Conservation (phyloP, 2,888 invertebrate species). For the Cremastobaeus sp. region DNA sequence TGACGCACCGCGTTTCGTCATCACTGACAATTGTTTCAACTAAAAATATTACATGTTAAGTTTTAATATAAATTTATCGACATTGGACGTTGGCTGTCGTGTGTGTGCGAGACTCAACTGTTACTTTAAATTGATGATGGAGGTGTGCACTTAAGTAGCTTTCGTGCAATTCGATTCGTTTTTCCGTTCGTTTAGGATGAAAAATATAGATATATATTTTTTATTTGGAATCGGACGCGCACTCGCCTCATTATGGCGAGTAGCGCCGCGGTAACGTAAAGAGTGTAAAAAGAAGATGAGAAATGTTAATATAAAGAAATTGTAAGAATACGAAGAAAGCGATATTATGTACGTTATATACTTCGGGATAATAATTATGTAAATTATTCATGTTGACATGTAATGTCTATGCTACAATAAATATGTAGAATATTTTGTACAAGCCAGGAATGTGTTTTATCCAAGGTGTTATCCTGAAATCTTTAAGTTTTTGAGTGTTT, state of each 20-base stretch:
- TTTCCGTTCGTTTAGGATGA: conserved; percentile 39
- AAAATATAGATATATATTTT: conserved; percentile 51
- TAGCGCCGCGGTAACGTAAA: conserved; percentile 34
- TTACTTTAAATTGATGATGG: conserved; percentile 51
- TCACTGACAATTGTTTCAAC: neutral
- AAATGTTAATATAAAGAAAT: conserved; percentile 66
- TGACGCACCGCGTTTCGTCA: neutral
- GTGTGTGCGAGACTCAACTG: conserved; percentile 61
- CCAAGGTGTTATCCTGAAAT: too few relatives aligned
- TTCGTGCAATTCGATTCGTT: conserved; percentile 60
- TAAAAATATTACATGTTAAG: conserved; percentile 30
- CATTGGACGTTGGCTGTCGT: conserved; percentile 55
- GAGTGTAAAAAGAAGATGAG: conserved; percentile 64
- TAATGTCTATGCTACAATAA: conserved; percentile 74
- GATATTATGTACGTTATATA: conserved; percentile 66
- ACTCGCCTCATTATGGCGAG: neutral
- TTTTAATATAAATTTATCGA: conserved; percentile 42
- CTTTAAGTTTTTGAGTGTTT: too few relatives aligned
- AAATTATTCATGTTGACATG: conserved; percentile 71
- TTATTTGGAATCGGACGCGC: conserved; percentile 43
- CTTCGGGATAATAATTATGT: conserved; percentile 69
- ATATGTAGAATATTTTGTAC: conserved; percentile 75
- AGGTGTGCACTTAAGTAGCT: conserved; percentile 47
- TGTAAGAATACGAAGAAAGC: conserved; percentile 58
- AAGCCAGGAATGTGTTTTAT: conserved; percentile 46